These are phyloP conservation scores for Caretta caretta DNA, from an alignment of 2,113 vertebrate species.

Conservation along the genomic window DNA sequence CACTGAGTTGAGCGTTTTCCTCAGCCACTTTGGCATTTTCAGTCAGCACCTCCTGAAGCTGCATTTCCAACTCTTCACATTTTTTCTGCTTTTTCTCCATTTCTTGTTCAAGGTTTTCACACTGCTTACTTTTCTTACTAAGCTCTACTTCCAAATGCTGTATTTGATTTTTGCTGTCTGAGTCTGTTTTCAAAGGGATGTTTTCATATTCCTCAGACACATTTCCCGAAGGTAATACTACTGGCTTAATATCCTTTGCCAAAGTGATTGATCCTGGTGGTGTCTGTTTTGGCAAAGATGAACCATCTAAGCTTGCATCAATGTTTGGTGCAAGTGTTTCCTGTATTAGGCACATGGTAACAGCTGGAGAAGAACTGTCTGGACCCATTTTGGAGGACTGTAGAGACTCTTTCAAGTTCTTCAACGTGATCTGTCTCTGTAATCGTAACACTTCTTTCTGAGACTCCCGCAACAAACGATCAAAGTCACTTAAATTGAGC, in stretches of 20 bases:
- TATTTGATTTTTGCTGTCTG: background rate
- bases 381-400: background rate
- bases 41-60: conserved; percentile 80
- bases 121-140: conserved; percentile 84
- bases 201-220: background rate
- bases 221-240: background rate
- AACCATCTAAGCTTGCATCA: background rate
- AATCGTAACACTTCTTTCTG: conserved; percentile 90
- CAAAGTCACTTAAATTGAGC: conserved; percentile 78
- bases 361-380: background rate
- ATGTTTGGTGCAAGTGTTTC: background rate
- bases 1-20: conserved; percentile 85
- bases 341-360: background rate
- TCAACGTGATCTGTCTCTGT: conserved; percentile 85
- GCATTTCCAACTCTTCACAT: conserved; percentile 82
- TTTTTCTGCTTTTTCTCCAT: conserved; percentile 82
- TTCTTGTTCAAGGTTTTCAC: conserved; percentile 83
- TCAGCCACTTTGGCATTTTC: conserved; percentile 83
- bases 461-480: conserved; percentile 86
- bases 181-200: background rate
- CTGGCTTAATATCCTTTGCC: background rate
- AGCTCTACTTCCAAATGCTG: conserved; percentile 79
- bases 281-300: background rate
- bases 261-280: background rate
- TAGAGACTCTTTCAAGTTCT: conserved; percentile 4